Evolutionary conservation across 2,888 invertebrate species (phyloP).

Genomic region (Troides oblongomaculatus): DNA sequence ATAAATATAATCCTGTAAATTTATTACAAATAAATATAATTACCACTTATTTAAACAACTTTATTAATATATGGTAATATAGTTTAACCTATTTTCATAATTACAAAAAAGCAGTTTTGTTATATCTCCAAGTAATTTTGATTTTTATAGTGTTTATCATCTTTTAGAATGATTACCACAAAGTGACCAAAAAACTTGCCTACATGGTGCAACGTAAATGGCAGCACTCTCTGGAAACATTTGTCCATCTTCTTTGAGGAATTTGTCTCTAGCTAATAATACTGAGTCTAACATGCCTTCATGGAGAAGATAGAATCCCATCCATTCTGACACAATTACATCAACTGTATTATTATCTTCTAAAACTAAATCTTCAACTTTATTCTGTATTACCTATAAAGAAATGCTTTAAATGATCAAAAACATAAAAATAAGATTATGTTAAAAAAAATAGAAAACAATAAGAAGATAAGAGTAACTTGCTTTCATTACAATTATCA

Average conservation of each 20-base stretch:
- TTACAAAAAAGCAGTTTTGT: too few species aligned
- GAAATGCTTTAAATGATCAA: neutral
- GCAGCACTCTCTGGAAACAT: slow-evolving; percentile 87
- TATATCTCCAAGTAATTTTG: too few species aligned
- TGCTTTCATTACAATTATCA: neutral
- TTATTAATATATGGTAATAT: too few species aligned
- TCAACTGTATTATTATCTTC: slow-evolving; percentile 86
- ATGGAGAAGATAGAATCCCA: slow-evolving; percentile 97
- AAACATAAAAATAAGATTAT: neutral
- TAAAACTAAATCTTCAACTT: slow-evolving; percentile 87
- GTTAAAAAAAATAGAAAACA: neutral
- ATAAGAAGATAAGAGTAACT: neutral
- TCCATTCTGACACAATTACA: slow-evolving; percentile 97
- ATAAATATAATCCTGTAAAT: too few species aligned
- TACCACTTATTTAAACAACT: too few species aligned
- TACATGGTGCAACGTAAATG: slow-evolving; percentile 81
- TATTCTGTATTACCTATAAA: slow-evolving; percentile 84
- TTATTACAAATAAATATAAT: too few species aligned
- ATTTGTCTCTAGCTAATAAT: slow-evolving; percentile 88
- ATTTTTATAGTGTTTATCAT: too few species aligned
- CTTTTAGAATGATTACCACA: too few species aligned
- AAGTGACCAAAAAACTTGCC: slow-evolving; percentile 67
- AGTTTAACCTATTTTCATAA: too few species aligned
- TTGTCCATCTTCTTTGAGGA: slow-evolving; percentile 85
- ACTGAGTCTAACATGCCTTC: slow-evolving; percentile 98